phyloP scores from a whole-genome alignment of 1,140 invertebrate species.

The Tetranychus cinnabarinus region DNA sequence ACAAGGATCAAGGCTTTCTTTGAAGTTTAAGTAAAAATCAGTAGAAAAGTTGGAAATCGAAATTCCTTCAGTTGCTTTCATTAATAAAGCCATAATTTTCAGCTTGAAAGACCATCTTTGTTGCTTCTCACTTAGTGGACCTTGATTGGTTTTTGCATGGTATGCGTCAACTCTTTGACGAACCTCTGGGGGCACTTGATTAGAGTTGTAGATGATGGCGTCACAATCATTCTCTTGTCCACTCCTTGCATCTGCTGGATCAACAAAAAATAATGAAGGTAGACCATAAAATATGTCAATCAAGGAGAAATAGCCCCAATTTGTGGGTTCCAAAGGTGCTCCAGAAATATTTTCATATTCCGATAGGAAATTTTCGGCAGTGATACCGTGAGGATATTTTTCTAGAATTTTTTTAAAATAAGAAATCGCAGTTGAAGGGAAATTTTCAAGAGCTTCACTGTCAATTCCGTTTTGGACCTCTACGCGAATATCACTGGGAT shows the following conservation, averaged over 20 bases:
- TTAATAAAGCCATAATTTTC: background rate
- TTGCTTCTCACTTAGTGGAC: no score
- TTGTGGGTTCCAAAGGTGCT: background rate
- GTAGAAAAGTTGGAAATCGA: background rate
- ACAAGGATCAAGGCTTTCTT: background rate
- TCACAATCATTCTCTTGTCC: no score
- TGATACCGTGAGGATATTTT: background rate
- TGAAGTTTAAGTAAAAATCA: background rate
- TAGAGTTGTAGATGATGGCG: no score
- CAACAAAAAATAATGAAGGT: background rate
- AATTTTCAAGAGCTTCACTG: background rate
- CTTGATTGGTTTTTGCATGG: no score
- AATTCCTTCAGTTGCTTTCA: background rate
- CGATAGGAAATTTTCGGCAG: background rate
- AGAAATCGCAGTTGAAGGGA: background rate
- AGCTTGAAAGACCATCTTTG: background rate
- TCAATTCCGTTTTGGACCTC: no score
- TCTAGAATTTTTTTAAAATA: background rate
- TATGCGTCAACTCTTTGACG: no score
- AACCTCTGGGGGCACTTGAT: no score
- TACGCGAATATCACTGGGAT: no score
- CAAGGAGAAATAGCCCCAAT: background rate
- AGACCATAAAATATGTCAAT: background rate
- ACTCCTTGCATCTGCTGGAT: background rate
- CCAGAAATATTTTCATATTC: background rate